Percentiles rank a stretch among this genome's conserved stretches.
Conservation (phyloP, 2,888 invertebrate species). For the Platerodrilus igneus region DNA sequence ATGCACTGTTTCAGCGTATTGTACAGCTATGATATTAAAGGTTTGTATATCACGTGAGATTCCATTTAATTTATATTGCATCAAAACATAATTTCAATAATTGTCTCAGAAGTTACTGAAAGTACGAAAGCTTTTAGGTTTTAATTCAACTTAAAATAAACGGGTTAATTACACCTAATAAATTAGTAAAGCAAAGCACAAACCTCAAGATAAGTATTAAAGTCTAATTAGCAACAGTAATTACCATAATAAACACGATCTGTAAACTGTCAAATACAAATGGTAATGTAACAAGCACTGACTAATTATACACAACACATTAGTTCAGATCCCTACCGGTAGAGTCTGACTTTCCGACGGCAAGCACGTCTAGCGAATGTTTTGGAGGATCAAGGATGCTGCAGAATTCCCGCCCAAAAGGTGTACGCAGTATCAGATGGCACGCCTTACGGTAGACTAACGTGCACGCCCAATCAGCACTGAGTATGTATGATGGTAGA, state of each 20-base stretch:
- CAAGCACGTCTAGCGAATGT: slow-evolving; percentile 40
- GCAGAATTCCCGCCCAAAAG: slow-evolving; percentile 37
- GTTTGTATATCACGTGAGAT: too few species aligned
- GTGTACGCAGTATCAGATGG: slow-evolving; percentile 29
- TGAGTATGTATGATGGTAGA: slow-evolving; percentile 31
- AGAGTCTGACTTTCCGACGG: slow-evolving; percentile 38
- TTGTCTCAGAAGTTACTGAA: too few species aligned
- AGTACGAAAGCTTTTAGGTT: too few species aligned
- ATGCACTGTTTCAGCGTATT: too few species aligned
- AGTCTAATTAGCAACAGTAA: slow-evolving; percentile 25
- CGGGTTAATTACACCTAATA: too few species aligned
- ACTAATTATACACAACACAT: slow-evolving; percentile 27
- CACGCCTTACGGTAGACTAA: slow-evolving; percentile 33
- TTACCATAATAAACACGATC: slow-evolving; percentile 28
- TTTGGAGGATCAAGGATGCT: slow-evolving; percentile 43
- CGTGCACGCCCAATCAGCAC: slow-evolving; percentile 35
- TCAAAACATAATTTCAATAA: too few species aligned
- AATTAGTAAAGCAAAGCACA: not conserved
- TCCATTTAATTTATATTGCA: too few species aligned
- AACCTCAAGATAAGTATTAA: slow-evolving; percentile 5
- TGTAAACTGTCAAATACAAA: slow-evolving; percentile 25
- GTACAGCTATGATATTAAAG: too few species aligned
- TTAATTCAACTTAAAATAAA: too few species aligned
- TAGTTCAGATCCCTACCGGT: slow-evolving; percentile 29
- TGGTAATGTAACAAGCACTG: slow-evolving; percentile 24